Percentiles rank a stretch among this genome's conserved stretches.
Evolutionary conservation across 2,113 vertebrate species (phyloP).

Genomic region (Poicephalus meyeri): DNA sequence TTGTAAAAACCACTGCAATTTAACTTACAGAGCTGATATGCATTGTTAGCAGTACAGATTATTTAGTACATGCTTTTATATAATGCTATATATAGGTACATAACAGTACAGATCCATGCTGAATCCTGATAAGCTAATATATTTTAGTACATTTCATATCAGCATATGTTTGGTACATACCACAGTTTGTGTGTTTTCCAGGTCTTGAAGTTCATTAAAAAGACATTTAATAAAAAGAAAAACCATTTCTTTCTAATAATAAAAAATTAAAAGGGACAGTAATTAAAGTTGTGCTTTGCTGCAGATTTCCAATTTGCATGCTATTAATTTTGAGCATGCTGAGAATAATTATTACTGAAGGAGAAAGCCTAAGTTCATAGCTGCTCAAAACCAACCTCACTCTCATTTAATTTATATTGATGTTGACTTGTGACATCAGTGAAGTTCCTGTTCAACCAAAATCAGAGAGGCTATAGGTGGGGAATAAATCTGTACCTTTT

Average conservation of each 20-base stretch:
- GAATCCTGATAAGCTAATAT: background rate
- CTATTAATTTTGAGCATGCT: background rate
- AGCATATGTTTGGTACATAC: background rate
- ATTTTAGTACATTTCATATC: background rate
- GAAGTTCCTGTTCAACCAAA: background rate
- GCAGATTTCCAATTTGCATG: background rate
- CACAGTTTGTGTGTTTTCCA: background rate
- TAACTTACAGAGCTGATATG: background rate
- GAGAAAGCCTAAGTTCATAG: background rate
- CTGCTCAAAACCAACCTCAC: background rate
- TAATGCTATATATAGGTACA: background rate
- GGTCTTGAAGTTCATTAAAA: background rate
- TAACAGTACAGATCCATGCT: background rate
- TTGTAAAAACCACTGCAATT: background rate
- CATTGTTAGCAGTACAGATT: background rate
- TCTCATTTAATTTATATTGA: background rate
- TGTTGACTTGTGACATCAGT: background rate
- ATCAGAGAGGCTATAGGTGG: background rate
- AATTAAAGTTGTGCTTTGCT: constrained; percentile 11
- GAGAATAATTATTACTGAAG: background rate
- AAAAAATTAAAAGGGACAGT: background rate
- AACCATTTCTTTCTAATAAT: background rate
- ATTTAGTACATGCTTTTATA: background rate
- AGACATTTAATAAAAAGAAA: background rate
- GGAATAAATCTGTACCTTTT: background rate